Conservation (phyloP, 2,113 vertebrate genomes). For the Camelus dromedarius region DNA sequence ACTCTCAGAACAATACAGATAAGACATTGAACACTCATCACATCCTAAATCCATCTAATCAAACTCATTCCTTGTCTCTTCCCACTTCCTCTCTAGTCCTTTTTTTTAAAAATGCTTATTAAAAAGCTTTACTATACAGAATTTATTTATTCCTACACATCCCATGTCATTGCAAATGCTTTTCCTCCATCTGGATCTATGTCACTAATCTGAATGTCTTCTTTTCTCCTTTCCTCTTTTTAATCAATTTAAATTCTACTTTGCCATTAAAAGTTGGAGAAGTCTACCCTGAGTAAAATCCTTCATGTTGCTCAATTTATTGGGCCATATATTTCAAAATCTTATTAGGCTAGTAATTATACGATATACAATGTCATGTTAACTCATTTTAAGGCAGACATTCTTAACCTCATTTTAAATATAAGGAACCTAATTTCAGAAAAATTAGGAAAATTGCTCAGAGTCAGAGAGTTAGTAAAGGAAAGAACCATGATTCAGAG, state of each 20-base stretch:
- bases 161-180: neutral
- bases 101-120: neutral
- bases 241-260: neutral
- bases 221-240: neutral
- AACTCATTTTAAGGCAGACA: neutral
- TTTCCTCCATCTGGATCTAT: neutral
- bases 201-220: neutral
- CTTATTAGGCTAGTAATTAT: neutral
- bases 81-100: neutral
- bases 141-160: neutral
- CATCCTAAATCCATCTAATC: neutral
- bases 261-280: neutral
- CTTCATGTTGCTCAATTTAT: neutral
- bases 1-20: neutral
- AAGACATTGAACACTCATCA: neutral
- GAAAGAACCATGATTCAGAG: neutral
- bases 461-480: neutral
- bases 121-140: neutral
- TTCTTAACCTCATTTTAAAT: conserved; percentile 4
- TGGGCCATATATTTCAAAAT: neutral
- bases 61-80: neutral
- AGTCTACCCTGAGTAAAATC: neutral
- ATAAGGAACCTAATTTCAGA: neutral
- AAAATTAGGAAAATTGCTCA: neutral
- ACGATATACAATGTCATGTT: neutral